Percentiles rank a stretch among this genome's conserved stretches.
Conservation (phyloP, 2,888 invertebrate species). For the Synergus itoensis region DNA sequence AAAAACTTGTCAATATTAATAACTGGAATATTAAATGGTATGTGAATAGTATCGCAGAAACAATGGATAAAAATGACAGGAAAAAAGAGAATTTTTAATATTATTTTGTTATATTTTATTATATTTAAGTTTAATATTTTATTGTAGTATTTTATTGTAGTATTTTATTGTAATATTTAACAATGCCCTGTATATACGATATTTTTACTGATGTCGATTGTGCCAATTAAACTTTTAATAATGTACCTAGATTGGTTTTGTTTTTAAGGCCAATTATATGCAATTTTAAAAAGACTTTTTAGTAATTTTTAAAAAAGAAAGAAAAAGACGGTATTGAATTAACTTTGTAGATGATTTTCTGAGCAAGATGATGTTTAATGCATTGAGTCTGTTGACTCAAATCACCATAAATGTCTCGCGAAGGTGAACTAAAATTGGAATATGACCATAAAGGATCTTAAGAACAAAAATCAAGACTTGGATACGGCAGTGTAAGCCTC, state of each 20-base stretch:
- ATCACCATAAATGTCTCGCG: constrained; percentile 12
- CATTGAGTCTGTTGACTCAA: background rate
- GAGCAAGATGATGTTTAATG: constrained; percentile 37
- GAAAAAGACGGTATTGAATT: background rate
- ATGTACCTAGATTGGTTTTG: background rate
- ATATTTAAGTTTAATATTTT: background rate
- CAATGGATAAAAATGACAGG: background rate
- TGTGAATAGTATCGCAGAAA: constrained; percentile 5
- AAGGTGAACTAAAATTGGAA: constrained; percentile 36
- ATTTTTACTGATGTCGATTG: constrained; percentile 13
- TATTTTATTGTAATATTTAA: background rate
- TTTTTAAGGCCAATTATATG: background rate
- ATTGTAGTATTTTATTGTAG: too few relatives aligned
- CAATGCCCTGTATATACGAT: background rate
- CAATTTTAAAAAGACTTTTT: background rate
- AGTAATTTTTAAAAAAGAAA: background rate
- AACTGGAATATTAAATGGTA: constrained; percentile 45
- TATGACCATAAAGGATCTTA: constrained; percentile 9
- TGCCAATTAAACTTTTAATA: background rate
- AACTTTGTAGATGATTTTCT: background rate
- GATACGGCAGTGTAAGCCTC: constrained; percentile 57
- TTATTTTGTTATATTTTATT: background rate
- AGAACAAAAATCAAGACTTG: constrained; percentile 24
- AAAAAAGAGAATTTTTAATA: constrained; percentile 6
- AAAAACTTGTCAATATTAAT: constrained; percentile 42